Base-by-base conservation (phyloP, 2,888 invertebrate genomes). In the Ennomos quercinarius region DNA sequence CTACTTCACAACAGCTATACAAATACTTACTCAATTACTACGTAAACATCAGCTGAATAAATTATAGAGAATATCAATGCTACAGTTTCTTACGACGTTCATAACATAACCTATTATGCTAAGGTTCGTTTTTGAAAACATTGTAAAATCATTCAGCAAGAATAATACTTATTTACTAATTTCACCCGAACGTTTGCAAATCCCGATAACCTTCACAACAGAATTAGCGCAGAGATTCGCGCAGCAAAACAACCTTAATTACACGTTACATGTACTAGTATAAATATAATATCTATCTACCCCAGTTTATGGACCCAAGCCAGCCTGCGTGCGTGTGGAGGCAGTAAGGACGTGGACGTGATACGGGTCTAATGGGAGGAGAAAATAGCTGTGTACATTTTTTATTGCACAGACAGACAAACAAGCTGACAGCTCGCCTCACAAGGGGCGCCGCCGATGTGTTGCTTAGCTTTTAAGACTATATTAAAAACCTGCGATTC, bases 181-280 rank as follows among this genome's bases (percentile, higher is more conserved):
- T 45, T 37, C 39, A 10, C 34, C 42, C 27, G 27, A 40, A 46
- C 17, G 45, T 44, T 45, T 38, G 35, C 43, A 35, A 52, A 48
- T 53, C 12, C 36, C 50, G 40, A 51, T 17, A 51, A 60, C 55
- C 43, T 55, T 45, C 47, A 54, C 51, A 61, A 56, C 43, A 56
- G 47, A 61, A 50, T 56, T 61, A 61, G 46, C 17, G 12, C 47
- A 37, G 47, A 55, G 38, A 47, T 43, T 56, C 42, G 6, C 55
- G 38, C 51, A 44, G 46, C 50, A 55, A 61, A 61, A 61, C 60
- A 61, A 51, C 56, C 60, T 61, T 61, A 61, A 61, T 61, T 61
- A 56, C 60, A 51, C 60, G 46, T 51, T 55, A 54, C 46, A 44
- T 54, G 45, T 59, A 49, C 48, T 39, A 13, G 40, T 56, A 55